These are phyloP conservation scores for Strix aluco DNA, from an alignment of 2,113 vertebrate species.

Conservation along the genomic window DNA sequence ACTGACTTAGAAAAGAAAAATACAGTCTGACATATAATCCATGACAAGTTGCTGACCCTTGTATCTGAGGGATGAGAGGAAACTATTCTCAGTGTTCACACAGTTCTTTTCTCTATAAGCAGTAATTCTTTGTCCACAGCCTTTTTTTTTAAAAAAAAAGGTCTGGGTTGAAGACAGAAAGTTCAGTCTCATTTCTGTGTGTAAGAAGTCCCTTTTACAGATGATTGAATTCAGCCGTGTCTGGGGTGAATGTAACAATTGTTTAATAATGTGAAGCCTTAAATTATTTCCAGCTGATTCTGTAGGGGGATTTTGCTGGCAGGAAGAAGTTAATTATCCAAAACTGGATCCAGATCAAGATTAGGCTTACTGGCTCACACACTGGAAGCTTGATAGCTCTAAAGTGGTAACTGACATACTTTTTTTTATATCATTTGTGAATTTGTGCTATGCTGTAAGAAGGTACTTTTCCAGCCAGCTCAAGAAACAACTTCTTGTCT, in stretches of 20 bases:
- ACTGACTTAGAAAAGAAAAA: slow-evolving; percentile 44
- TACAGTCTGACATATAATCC: slow-evolving; percentile 25
- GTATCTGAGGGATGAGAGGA: not conserved
- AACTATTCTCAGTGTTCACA: not conserved
- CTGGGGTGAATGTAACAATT: not conserved
- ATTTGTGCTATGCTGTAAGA: not conserved
- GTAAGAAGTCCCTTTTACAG: not conserved
- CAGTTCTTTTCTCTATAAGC: not conserved
- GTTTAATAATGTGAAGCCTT: not conserved
- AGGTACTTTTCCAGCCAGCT: not conserved
- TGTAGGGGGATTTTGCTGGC: not conserved
- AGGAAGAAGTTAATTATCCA: slow-evolving; percentile 28
- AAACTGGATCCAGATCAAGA: not conserved
- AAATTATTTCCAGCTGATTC: not conserved
- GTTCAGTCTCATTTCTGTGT: not conserved
- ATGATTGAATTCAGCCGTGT: not conserved
- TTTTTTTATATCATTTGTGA: not conserved
- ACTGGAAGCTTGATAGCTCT: not conserved
- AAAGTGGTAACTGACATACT: not conserved
- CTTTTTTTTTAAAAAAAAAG: not conserved
- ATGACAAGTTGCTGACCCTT: slow-evolving; percentile 42
- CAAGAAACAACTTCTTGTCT: not conserved
- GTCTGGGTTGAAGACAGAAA: not conserved
- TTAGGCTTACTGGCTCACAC: not conserved
- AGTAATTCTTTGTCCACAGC: not conserved